Percentiles rank a stretch among this genome's conserved stretches.
These are phyloP conservation scores for Mastomys coucha DNA, from an alignment of 2,113 vertebrate genomes.

Conservation along the genomic window DNA sequence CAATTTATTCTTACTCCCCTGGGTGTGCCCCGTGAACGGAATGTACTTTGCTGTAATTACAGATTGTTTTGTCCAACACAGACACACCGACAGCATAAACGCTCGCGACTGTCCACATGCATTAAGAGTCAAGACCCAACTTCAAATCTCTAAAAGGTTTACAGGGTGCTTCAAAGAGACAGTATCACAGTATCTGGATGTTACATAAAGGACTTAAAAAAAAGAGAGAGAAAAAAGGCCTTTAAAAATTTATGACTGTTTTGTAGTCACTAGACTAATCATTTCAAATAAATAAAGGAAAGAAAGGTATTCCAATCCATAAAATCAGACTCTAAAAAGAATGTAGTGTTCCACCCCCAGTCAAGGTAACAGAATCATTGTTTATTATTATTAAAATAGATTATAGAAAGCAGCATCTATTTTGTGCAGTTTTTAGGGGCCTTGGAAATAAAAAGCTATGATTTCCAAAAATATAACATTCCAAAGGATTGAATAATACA, in stretches of 20 bases:
- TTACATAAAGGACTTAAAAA: constrained; percentile 89
- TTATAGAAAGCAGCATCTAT: constrained; percentile 94
- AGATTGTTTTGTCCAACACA: constrained; percentile 92
- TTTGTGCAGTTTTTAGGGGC: constrained; percentile 94
- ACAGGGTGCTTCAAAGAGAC: constrained; percentile 98
- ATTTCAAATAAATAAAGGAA: constrained; percentile 93
- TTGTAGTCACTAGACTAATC: constrained; percentile 88
- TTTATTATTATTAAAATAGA: constrained; percentile 93
- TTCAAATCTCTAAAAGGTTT: constrained; percentile 95
- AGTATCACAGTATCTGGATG: constrained; percentile 93
- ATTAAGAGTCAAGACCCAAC: constrained; percentile 96
- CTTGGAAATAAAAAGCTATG: constrained; percentile 93
- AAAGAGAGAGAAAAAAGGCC: constrained; percentile 85
- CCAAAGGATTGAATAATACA: constrained; percentile 92
- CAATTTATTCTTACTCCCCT: constrained; percentile 91
- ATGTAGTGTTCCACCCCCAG: constrained; percentile 91
- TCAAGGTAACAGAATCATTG: constrained; percentile 91
- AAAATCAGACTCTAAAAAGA: constrained; percentile 91
- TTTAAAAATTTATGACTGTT: constrained; percentile 89
- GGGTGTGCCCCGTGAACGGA: constrained; percentile 94
- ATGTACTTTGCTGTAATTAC: constrained; percentile 95
- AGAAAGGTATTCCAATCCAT: constrained; percentile 90
- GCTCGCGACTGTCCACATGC: constrained; percentile 98
- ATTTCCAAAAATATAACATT: constrained; percentile 93
- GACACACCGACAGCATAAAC: constrained; percentile 96